These are phyloP conservation scores for Brotula barbata DNA, from an alignment of 2,797 vertebrate genomes.

Conservation along the genomic window DNA sequence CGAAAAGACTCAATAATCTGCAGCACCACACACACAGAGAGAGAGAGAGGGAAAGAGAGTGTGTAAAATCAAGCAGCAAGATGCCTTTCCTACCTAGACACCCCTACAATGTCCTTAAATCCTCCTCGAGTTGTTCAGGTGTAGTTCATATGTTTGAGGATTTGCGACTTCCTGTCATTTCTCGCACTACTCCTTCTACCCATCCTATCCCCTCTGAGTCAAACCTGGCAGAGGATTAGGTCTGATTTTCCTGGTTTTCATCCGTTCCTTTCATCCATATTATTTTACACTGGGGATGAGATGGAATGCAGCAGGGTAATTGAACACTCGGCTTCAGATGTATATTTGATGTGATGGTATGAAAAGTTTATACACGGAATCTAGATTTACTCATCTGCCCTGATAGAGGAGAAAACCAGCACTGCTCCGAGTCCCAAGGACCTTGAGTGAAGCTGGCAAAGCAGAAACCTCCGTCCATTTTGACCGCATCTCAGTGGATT, in stretches of 20 bases:
- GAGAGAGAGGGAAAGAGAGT: no score
- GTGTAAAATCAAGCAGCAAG: conserved; percentile 1
- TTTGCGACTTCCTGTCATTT: conserved; percentile 11
- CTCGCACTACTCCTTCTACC: not conserved
- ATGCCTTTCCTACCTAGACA: conserved; percentile 34
- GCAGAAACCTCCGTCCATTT: no score
- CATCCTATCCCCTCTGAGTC: not conserved
- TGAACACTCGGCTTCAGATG: conserved; percentile 4
- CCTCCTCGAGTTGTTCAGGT: conserved; percentile 20
- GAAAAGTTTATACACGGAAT: not conserved
- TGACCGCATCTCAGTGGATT: no score
- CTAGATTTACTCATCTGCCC: conserved; percentile 26
- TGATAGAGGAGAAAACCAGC: not conserved
- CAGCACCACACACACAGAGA: conserved; percentile 22
- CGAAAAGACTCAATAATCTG: conserved; percentile 46
- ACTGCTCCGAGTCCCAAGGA: no score
- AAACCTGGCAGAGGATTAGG: conserved; percentile 1
- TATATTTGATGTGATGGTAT: not conserved
- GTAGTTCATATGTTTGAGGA: not conserved
- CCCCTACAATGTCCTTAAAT: conserved; percentile 29
- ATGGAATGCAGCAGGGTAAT: not conserved
- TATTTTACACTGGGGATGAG: conserved; percentile 1
- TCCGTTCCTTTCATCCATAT: no score
- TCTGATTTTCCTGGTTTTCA: conserved; percentile 7
- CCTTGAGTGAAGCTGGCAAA: no score